Evolutionary conservation across 2,797 vertebrate genomes (phyloP), one percentile per base, ranked within the genome.

Genomic region (Oophaga sylvatica): DNA sequence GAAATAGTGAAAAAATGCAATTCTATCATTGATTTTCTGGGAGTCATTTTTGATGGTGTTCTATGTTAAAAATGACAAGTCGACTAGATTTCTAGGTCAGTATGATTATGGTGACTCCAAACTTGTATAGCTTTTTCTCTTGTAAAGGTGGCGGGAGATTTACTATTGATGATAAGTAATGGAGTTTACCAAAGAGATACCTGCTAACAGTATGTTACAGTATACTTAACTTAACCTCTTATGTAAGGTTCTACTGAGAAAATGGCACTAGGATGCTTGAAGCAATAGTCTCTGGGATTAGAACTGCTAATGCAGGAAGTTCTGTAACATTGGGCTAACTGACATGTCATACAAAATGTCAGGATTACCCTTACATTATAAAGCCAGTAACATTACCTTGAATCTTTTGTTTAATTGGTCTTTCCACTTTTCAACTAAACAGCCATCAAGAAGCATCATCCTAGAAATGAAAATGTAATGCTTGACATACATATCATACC

Each of bases 361-460:
- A 19, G 29, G 29, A 16, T 35, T 41, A 73, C 12, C 70, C 31
- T 31, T 62, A 80, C 11, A 13, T 26, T 20, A 68, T 59, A 35
- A 71, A 56, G 26, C 13, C 8, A 35, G 8, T 22, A 22, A 45
- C 5, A 20, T 13, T 94, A 96, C 96, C 92, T 95, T 94, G 86
- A 95, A 95, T 85, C 95, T 94, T 91, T 95, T 95, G 88, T 94
- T 94, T 83, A 96, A 90, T 2, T 95, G 95, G 83, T 95, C 95
- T 91, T 94, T 95, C 96, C 96, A 96, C 91, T 95, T 95, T 92
- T 96, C 95, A 90, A 95, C 95, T 86, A 96, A 91, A 88, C 95
- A 96, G 60, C 95, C 96, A 89, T 96, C 95, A 91, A 96, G 95
- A 90, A 96, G 95, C 96, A 96, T 96, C 93, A 96, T 91, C 87